Conservation (phyloP, 2,797 vertebrate species). For the Eospalax fontanierii region DNA sequence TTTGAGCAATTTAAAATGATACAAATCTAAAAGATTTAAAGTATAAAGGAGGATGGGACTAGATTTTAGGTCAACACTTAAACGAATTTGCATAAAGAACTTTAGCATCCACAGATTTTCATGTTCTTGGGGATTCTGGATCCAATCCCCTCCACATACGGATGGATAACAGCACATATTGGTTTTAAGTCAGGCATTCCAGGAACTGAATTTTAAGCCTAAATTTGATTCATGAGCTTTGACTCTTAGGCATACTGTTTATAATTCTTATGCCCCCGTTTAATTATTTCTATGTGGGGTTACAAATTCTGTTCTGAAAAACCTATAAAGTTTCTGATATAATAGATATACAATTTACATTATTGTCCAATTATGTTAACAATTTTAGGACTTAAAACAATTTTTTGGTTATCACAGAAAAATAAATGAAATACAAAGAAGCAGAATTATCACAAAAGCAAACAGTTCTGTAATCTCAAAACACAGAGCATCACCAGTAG, state of each 20-base stretch:
- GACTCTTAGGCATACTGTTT: neutral
- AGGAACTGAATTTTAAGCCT: neutral
- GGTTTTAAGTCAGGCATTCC: neutral
- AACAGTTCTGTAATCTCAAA: neutral
- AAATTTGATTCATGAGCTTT: neutral
- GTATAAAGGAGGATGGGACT: accelerated
- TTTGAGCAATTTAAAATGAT: neutral
- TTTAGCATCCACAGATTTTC: neutral
- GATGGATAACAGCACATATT: too few relatives aligned
- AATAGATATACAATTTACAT: neutral
- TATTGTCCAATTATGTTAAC: conserved; percentile 12
- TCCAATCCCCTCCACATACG: too few relatives aligned
- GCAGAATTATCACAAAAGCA: conserved; percentile 26
- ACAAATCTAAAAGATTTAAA: neutral
- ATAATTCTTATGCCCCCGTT: neutral
- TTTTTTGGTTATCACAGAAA: conserved; percentile 8
- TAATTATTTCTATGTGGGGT: neutral
- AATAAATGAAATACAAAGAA: conserved; percentile 23
- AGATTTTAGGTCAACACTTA: neutral
- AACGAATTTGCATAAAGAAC: neutral
- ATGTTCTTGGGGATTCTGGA: neutral
- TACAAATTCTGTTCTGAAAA: conserved; percentile 14
- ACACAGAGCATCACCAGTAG: neutral
- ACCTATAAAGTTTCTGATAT: neutral
- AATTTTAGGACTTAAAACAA: conserved; percentile 12